Percentiles rank a stretch among this genome's conserved stretches.
phyloP scores from a whole-genome alignment of 2,888 invertebrate genomes.

The Tetropium fuscum region DNA sequence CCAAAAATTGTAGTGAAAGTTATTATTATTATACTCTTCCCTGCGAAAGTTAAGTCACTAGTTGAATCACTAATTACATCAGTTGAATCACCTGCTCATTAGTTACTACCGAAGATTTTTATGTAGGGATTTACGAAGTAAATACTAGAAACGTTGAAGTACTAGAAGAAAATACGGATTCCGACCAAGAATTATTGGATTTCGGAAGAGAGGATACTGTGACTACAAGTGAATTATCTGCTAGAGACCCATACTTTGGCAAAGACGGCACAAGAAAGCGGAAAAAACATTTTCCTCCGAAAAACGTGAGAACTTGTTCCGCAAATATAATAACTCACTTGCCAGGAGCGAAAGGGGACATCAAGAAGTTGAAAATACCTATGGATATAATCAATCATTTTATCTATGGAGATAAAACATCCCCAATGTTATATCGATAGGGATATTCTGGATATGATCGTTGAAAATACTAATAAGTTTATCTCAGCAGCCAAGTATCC shows the following conservation, averaged over 20 bases:
- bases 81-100: too few species aligned
- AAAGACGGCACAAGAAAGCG: neutral
- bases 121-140: too few species aligned
- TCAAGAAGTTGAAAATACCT: neutral
- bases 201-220: neutral
- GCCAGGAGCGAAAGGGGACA: neutral
- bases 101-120: too few species aligned
- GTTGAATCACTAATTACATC: too few species aligned
- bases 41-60: too few species aligned
- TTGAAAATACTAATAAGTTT: slow-evolving; percentile 1
- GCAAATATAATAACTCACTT: neutral
- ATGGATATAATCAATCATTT: too few species aligned
- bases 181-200: neutral
- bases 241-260: neutral
- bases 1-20: too few species aligned
- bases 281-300: neutral
- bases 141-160: too few species aligned
- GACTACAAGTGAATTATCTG: neutral
- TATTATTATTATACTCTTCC: too few species aligned
- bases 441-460: neutral
- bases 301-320: neutral
- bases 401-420: too few species aligned
- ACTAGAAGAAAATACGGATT: neutral
- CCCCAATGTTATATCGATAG: neutral
- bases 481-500: neutral